Conservation (phyloP, 30 jellyfish, hydroid and myxozoan species). For the Mastigias papua region DNA sequence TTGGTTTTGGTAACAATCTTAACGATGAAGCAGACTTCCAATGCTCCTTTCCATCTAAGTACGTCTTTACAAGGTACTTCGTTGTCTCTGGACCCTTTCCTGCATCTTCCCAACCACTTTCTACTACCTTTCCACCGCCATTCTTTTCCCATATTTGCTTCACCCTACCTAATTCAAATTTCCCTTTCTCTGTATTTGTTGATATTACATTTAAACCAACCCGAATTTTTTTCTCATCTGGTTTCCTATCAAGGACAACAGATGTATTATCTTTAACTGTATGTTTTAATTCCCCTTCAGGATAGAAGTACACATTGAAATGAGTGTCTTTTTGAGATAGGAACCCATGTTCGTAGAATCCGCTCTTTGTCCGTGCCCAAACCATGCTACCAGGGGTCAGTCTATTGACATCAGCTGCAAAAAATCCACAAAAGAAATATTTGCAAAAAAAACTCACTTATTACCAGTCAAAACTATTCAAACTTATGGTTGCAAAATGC, state of each 20-base stretch:
- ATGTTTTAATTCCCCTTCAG: constrained; percentile 88
- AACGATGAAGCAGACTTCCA: constrained; percentile 66
- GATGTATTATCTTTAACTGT: constrained; percentile 80
- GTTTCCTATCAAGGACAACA: constrained; percentile 81
- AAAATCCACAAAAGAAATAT: neutral
- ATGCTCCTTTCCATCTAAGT: constrained; percentile 53
- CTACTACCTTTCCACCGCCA: constrained; percentile 9
- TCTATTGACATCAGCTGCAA: constrained; percentile 71
- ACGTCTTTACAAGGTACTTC: constrained; percentile 36
- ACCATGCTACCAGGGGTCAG: constrained; percentile 95
- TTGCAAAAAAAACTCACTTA: neutral
- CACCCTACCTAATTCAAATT: constrained; percentile 55
- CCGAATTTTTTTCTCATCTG: constrained; percentile 75
- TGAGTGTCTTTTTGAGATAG: constrained; percentile 93
- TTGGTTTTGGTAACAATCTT: constrained; percentile 65
- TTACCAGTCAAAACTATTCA: no score
- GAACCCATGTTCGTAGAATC: constrained; percentile 86
- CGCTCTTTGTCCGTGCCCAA: constrained; percentile 88
- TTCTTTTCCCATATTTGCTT: constrained; percentile 59
- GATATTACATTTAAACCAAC: constrained; percentile 88
- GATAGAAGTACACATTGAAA: constrained; percentile 85
- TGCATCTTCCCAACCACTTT: constrained; percentile 61
- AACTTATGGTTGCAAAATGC: no score
- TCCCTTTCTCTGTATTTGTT: constrained; percentile 51
- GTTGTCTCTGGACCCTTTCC: constrained; percentile 30